Evolutionary conservation across 2,797 vertebrate genomes (phyloP).

Genomic region (Staurois parvus): DNA sequence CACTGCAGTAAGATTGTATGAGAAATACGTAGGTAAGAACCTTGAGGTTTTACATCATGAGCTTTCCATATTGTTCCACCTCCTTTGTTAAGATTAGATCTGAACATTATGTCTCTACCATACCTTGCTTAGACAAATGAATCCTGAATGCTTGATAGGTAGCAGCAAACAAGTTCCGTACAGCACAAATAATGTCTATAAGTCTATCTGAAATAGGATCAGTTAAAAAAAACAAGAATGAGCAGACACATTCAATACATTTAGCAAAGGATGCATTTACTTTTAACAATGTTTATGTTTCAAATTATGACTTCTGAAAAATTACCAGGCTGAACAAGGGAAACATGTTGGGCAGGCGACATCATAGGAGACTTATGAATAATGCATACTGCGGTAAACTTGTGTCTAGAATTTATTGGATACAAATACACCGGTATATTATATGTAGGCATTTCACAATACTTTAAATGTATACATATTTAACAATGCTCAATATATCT

Average conservation of each 20-base stretch:
- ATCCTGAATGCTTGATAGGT: constrained; percentile 9
- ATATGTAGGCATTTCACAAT: too few species aligned
- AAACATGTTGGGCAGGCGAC: too few species aligned
- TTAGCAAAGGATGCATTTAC: neutral
- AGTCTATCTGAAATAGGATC: constrained; percentile 7
- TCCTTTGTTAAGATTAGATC: constrained; percentile 30
- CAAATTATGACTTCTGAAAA: neutral
- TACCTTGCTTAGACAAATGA: constrained; percentile 28
- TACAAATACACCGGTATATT: too few species aligned
- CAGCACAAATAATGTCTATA: constrained; percentile 1
- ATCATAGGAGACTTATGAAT: too few species aligned
- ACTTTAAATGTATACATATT: too few species aligned
- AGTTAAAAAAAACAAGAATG: constrained; percentile 14
- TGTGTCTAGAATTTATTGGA: too few species aligned
- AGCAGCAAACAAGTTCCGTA: neutral
- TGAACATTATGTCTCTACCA: constrained; percentile 48
- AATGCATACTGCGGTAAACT: too few species aligned
- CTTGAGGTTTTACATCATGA: constrained; percentile 52
- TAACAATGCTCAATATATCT: too few species aligned
- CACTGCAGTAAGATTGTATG: neutral
- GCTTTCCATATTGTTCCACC: constrained; percentile 17
- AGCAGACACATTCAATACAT: neutral
- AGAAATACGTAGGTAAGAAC: constrained; percentile 41
- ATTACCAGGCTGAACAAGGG: neutral
- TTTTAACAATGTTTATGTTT: neutral